phyloP scores from a whole-genome alignment of 2,113 vertebrate genomes.

The Chelonoidis abingdonii region DNA sequence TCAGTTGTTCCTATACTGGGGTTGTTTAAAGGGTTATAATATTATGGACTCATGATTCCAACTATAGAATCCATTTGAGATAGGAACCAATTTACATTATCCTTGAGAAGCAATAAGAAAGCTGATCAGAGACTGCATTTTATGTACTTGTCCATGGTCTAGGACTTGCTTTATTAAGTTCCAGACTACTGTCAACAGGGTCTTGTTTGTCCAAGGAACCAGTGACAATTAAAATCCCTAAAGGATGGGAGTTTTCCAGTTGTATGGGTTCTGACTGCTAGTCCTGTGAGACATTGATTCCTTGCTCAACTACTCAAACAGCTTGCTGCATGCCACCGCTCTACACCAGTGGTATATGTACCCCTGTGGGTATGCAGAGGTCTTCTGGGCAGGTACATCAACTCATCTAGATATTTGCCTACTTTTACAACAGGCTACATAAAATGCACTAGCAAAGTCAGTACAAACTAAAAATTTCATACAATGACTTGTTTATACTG shows the following conservation, averaged over 20 bases:
- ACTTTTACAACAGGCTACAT: too few relatives aligned
- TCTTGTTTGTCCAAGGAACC: neutral
- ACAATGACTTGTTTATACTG: too few relatives aligned
- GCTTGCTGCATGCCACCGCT: neutral
- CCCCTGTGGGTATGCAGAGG: too few relatives aligned
- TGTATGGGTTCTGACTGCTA: neutral
- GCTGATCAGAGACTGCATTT: neutral
- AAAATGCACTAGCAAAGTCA: too few relatives aligned
- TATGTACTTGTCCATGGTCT: too few relatives aligned
- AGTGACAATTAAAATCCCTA: neutral
- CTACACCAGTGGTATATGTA: neutral
- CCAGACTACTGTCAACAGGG: neutral
- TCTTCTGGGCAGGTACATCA: too few relatives aligned
- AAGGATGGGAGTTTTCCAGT: neutral
- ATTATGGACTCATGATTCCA: neutral
- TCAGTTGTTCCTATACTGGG: neutral
- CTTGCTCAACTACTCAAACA: neutral
- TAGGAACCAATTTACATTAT: neutral
- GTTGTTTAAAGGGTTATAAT: neutral
- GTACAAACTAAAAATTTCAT: too few relatives aligned
- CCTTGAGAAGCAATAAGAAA: neutral
- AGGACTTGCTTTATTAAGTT: neutral
- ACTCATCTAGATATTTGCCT: too few relatives aligned
- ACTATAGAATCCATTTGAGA: neutral
- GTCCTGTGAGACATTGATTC: neutral